These are phyloP conservation scores for Goniozus legneri DNA, from an alignment of 1,140 invertebrate genomes.

Conservation along the genomic window DNA sequence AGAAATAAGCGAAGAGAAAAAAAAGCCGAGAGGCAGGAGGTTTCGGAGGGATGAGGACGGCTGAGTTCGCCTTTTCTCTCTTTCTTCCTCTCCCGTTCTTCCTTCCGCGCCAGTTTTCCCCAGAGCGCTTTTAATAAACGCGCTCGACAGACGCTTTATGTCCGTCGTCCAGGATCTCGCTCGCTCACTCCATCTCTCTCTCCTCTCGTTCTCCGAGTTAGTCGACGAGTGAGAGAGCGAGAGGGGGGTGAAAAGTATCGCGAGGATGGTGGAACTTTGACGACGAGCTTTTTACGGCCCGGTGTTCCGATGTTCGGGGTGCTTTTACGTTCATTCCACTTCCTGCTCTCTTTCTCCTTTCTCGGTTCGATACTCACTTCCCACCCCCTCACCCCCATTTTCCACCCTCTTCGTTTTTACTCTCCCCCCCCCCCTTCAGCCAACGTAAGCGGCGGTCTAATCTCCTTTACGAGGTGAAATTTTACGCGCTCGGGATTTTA, in stretches of 20 bases:
- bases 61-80: not conserved
- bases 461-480: slow-evolving; percentile 36
- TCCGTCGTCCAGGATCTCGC: slow-evolving; percentile 3
- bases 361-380: slow-evolving; percentile 12
- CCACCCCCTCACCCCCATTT: slow-evolving; percentile 3
- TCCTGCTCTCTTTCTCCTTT: slow-evolving; percentile 21
- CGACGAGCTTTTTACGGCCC: slow-evolving; percentile 40
- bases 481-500: slow-evolving; percentile 23
- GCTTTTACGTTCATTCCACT: slow-evolving; percentile 40
- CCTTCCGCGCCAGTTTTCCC: slow-evolving; percentile 14
- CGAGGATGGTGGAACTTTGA: slow-evolving; percentile 36
- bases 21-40: too few relatives aligned
- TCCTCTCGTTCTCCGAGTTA: too few relatives aligned
- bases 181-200: too few relatives aligned
- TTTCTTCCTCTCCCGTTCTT: not conserved
- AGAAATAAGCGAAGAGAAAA: too few relatives aligned
- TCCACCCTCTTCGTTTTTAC: not conserved
- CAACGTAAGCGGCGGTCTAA: slow-evolving; percentile 22
- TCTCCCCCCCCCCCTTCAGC: slow-evolving; percentile 4
- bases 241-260: slow-evolving; percentile 1
- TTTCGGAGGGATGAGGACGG: too few relatives aligned
- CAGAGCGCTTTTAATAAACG: slow-evolving; percentile 49
- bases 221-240: not conserved
- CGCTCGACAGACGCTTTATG: slow-evolving; percentile 32
- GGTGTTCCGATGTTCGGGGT: slow-evolving; percentile 35